A percentile compares a stretch with the other conserved stretches of the same genome.
Evolutionary conservation across 53 echinoderm and acorn worm genomes (phyloP).

Genomic region (Holothuria scabra): DNA sequence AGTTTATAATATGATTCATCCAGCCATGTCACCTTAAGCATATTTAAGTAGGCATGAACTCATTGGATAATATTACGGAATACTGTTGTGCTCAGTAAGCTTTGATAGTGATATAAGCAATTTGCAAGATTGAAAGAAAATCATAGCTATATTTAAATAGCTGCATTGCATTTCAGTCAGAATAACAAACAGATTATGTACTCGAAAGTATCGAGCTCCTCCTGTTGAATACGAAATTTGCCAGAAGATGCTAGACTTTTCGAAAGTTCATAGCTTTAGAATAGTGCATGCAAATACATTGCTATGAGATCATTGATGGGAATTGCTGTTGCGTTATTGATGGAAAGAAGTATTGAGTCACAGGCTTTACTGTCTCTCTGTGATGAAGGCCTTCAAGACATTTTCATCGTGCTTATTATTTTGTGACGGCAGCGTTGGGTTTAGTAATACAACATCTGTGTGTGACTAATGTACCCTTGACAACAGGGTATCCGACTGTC

Average conservation of each 20-base stretch:
- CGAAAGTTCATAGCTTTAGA: constrained; percentile 10
- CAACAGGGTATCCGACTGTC: not conserved
- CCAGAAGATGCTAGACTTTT: constrained; percentile 8
- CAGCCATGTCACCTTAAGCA: too few species aligned
- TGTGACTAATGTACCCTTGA: constrained; percentile 19
- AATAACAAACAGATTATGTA: too few species aligned
- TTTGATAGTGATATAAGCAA: too few species aligned
- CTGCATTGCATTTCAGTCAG: too few species aligned
- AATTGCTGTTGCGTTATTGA: constrained; percentile 25
- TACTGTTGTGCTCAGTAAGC: too few species aligned
- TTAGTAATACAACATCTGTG: not conserved
- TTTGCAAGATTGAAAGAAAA: too few species aligned
- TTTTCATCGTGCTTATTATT: constrained; percentile 21
- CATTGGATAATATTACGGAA: too few species aligned
- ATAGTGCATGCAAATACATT: not conserved
- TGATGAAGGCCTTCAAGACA: constrained; percentile 24
- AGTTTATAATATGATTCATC: too few species aligned
- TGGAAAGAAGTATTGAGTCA: constrained; percentile 30
- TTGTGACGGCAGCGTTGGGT: constrained; percentile 18
- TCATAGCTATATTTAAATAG: too few species aligned
- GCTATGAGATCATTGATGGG: constrained; percentile 11
- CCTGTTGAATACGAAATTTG: not conserved
- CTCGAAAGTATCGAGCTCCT: too few species aligned
- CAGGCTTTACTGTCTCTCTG: not conserved
- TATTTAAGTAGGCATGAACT: too few species aligned